Evolutionary conservation across 2,113 vertebrate species (phyloP).

Genomic region (Oncorhynchus gorbuscha): DNA sequence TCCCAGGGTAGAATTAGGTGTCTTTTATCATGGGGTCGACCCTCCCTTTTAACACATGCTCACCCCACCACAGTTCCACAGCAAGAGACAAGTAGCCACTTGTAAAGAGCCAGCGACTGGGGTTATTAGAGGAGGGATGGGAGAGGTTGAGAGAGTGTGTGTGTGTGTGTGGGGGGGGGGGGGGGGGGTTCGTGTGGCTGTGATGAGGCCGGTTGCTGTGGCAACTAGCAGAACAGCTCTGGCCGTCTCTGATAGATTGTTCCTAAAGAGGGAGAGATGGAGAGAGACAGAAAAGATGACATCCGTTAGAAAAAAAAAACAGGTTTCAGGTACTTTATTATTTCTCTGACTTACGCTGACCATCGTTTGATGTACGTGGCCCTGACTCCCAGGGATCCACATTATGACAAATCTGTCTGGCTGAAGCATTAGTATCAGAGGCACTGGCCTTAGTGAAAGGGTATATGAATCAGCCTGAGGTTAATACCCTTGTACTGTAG

Average conservation of each 20-base stretch:
- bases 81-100: slow-evolving; percentile 28
- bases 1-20: neutral
- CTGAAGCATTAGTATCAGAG: slow-evolving; percentile 47
- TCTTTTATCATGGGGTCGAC: neutral
- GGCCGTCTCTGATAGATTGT: slow-evolving; percentile 62
- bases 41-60: slow-evolving; percentile 28
- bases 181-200: slow-evolving; percentile 25
- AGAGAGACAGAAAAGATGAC: slow-evolving; percentile 9
- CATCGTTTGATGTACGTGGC: slow-evolving; percentile 27
- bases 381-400: slow-evolving; percentile 41
- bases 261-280: slow-evolving; percentile 56
- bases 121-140: neutral
- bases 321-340: slow-evolving; percentile 58
- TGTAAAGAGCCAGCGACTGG: slow-evolving; percentile 15
- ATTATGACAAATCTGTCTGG: slow-evolving; percentile 61
- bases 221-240: slow-evolving; percentile 63
- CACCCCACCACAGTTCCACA: slow-evolving; percentile 25
- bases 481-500: slow-evolving; percentile 45
- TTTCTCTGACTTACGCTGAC: slow-evolving; percentile 43
- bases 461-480: slow-evolving; percentile 57
- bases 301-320: slow-evolving; percentile 59
- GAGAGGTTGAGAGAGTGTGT: slow-evolving; percentile 5
- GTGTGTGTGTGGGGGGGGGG: slow-evolving; percentile 10
- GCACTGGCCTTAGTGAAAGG: slow-evolving; percentile 46
- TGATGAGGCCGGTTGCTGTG: slow-evolving; percentile 69